A percentile compares a stretch with the other conserved stretches of the same genome.
Evolutionary conservation across 1,140 invertebrate species (phyloP).

Genomic region (Cyclargus thomasi): DNA sequence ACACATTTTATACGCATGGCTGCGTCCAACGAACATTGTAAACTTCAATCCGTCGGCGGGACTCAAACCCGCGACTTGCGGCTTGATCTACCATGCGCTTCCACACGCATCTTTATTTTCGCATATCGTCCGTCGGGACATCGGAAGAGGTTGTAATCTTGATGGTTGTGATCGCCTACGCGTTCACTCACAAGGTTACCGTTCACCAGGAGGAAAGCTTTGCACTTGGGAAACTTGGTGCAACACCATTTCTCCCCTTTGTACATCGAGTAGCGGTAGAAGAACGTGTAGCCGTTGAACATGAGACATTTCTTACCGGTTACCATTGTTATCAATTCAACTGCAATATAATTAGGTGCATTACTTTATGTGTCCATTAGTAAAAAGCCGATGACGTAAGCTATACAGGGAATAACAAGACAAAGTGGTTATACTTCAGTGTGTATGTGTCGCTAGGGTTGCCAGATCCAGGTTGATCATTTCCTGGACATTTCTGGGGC

Average conservation of each 20-base stretch:
- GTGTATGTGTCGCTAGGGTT: too few relatives aligned
- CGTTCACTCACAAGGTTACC: conserved; percentile 22
- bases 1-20: too few relatives aligned
- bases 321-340: conserved; percentile 32
- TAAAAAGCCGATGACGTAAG: too few relatives aligned
- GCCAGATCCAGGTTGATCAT: too few relatives aligned
- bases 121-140: conserved; percentile 31
- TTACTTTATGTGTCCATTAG: too few relatives aligned
- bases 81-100: too few relatives aligned
- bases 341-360: conserved; percentile 29
- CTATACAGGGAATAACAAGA: too few relatives aligned
- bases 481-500: too few relatives aligned
- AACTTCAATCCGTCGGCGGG: too few relatives aligned
- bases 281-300: conserved; percentile 42
- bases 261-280: conserved; percentile 38
- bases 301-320: conserved; percentile 29
- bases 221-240: conserved; percentile 42
- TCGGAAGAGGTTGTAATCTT: conserved; percentile 22
- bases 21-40: too few relatives aligned
- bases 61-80: too few relatives aligned
- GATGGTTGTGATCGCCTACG: conserved; percentile 31
- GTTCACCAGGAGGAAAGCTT: conserved; percentile 31
- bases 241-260: conserved; percentile 44
- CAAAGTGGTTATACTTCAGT: too few relatives aligned
- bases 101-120: background rate